Percentiles rank a stretch among this genome's conserved stretches.
phyloP scores from a whole-genome alignment of 2,888 invertebrate genomes.

The Dromius quadrimaculatus region DNA sequence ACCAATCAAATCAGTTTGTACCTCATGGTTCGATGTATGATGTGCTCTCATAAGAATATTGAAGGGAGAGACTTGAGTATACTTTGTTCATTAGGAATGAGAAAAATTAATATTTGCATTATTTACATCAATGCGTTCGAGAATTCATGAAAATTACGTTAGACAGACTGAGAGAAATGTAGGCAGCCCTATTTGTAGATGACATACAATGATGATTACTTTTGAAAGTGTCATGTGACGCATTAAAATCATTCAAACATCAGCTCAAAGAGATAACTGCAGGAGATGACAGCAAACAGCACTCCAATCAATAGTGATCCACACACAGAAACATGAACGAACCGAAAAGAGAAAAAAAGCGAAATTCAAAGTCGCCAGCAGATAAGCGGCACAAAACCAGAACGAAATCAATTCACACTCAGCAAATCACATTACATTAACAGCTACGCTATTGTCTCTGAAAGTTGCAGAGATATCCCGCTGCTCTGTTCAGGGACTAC shows the following conservation, averaged over 20 bases:
- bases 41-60: too few relatives aligned
- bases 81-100: too few relatives aligned
- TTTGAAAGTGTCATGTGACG: too few relatives aligned
- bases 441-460: slow-evolving; percentile 14
- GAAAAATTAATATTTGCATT: too few relatives aligned
- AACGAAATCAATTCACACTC: slow-evolving; percentile 28
- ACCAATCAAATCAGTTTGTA: too few relatives aligned
- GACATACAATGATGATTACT: too few relatives aligned
- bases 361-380: slow-evolving; percentile 23
- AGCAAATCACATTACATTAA: slow-evolving; percentile 31
- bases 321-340: slow-evolving; percentile 3
- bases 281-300: not conserved
- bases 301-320: slow-evolving; percentile 27
- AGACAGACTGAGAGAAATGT: too few relatives aligned
- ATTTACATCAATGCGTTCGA: too few relatives aligned
- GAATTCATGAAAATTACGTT: too few relatives aligned
- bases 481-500: not conserved
- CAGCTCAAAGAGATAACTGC: slow-evolving; percentile 14
- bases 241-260: slow-evolving; percentile 2
- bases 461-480: not conserved
- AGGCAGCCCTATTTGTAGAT: too few relatives aligned
- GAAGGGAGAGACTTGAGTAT: too few relatives aligned
- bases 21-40: too few relatives aligned
- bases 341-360: slow-evolving; percentile 7
- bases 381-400: slow-evolving; percentile 32